Evolutionary conservation across 2,888 invertebrate species (phyloP), one percentile per base, ranked within the genome.

Genomic region (Cheilosia scutellata): DNA sequence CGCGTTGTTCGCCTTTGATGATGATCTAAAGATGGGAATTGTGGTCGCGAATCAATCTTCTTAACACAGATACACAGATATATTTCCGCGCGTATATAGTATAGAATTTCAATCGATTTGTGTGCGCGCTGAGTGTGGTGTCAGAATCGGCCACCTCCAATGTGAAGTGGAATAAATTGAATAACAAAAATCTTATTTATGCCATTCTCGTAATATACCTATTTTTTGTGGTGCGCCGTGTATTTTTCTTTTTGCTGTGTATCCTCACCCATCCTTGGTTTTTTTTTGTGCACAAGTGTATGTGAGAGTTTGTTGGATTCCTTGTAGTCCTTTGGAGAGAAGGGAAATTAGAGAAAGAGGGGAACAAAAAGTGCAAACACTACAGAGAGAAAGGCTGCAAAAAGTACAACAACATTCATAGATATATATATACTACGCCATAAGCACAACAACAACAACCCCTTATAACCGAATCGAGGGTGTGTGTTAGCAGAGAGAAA

Each of bases 1-100:
- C 60, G 53, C 53, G 65, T 68, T 49, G 66, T 58, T 62, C 7
- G 49, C 49, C 37, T 72, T 66, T 75, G 68, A 75, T 44, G 68
- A 80, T 44, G 66, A 80, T 31, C 53, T n/a, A 31, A 66, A 65
- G 49, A 82, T 70, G 68, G 58, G 76, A 82, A 65, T 77, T 79
- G 63, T 79, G 70, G 80, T 80, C 80, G 80, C 80, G 84, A 80
- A 71, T 70, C 74, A 74, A 75, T 84, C 83, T 75, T 84, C 83
- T 79, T 76, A 76, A 76, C 80, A 80, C 75, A 84, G 75, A 80
- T 75, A 84, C 74, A 72, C 40, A 71, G 63, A 68, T 71, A 71
- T 11, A 60, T 37, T 58, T 60, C 58, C 58, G 47, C 44, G 40
- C 29, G 40, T 51, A 29, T 33, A 40, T 25, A n/a, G 9, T 60